Conservation (phyloP, 1,140 invertebrate genomes). For the Caenorhabditis elegans region DNA sequence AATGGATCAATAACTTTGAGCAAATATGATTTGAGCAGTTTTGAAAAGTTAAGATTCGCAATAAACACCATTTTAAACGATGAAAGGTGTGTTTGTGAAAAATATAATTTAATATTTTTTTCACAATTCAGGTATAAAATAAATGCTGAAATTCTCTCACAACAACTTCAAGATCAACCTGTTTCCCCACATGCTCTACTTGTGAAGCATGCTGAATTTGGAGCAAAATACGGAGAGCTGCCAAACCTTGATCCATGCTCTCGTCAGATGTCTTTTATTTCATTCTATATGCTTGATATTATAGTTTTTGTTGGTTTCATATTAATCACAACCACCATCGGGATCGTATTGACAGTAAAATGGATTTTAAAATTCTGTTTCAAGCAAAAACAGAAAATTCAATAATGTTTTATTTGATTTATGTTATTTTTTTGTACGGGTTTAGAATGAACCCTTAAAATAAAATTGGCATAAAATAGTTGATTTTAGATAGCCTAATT, state of each 20-base stretch:
- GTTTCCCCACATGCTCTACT: not conserved
- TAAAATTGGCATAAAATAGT: too few relatives aligned
- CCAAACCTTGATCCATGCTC: slow-evolving; percentile 9
- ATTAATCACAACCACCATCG: not conserved
- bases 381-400: not conserved
- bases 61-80: not conserved
- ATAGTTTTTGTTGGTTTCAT: not conserved
- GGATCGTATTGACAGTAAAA: not conserved
- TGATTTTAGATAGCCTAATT: too few relatives aligned
- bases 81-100: not conserved
- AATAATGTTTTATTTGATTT: too few relatives aligned
- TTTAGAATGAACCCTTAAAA: too few relatives aligned
- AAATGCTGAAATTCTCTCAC: not conserved
- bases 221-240: slow-evolving; percentile 9
- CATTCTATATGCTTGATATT: not conserved
- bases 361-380: not conserved
- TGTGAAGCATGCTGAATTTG: slow-evolving; percentile 18
- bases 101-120: not conserved
- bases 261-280: not conserved
- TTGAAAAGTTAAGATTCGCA: not conserved
- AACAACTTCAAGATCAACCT: not conserved
- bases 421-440: too few relatives aligned
- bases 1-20: not conserved
- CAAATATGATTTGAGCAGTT: not conserved
- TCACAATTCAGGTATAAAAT: slow-evolving; percentile 23